Base-by-base conservation (phyloP, 1,140 invertebrate genomes). In the Diuraphis noxia region DNA sequence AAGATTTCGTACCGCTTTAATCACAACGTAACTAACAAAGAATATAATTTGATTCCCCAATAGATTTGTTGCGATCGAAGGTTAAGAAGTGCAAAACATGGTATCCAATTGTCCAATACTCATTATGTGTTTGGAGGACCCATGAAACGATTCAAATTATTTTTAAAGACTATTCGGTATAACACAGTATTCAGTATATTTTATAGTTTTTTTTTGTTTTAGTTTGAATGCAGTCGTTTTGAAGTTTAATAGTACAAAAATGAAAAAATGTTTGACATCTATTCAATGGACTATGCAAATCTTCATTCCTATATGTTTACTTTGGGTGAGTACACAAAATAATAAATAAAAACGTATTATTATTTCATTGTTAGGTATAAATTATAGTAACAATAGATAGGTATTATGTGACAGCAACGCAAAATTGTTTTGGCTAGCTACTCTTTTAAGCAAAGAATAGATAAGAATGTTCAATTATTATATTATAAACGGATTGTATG, bases 141-240 rank as follows among this genome's bases (percentile, higher is more conserved):
- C 25, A 17, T 30, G 23, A 87, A 38, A 34, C 46, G 34, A 43
- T 49, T 49, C 7, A 85, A 46, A 30, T 49, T 34, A 49, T 85
- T 85, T 85, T 85, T 84, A n/a, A 84, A 41, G 13, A n/a, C 34
- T n/a, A n/a, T n/a, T 72, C 56, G 56, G 30, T 72, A 2, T n/a
- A 72, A n/a, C 19, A 72, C 13, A 72, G n/a, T 72, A 72, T 13
- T 72, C n/a, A 13, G 13, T 72, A 72, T 72, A 7, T n/a, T 10
- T 41, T 84, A 43, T 40, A 25, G 38, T n/a, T 63, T 41, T n/a
- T 9, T 13, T 34, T 89, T 77, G 36, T 77, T 52, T 2, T 43
- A 91, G 89, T 91, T 82, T 91, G 89, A 79, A 91, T 91, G 89
- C 77, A 46, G 72, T 81, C 72, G 89, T 91, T 82, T 82, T 79